These are phyloP conservation scores for Aplocera efformata DNA, from an alignment of 2,888 invertebrate genomes.

Conservation along the genomic window DNA sequence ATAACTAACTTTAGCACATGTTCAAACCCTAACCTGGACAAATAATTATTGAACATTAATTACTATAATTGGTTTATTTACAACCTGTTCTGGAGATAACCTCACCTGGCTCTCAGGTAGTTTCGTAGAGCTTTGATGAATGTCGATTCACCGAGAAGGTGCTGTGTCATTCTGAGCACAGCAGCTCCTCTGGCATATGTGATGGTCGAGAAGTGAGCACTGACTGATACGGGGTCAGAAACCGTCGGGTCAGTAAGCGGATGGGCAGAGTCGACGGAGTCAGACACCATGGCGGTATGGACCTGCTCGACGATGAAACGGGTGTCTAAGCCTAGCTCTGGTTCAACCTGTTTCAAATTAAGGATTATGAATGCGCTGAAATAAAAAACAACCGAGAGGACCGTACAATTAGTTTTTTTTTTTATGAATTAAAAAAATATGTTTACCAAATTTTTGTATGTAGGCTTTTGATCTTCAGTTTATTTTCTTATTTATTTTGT, in stretches of 20 bases:
- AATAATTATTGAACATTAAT: no score
- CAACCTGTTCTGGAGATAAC: no score
- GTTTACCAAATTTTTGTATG: no score
- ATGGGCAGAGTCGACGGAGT: conserved; percentile 77
- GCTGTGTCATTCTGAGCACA: conserved; percentile 84
- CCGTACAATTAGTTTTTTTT: no score
- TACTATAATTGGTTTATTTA: not conserved
- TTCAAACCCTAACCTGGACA: no score
- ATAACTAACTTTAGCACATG: no score
- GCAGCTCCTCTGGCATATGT: conserved; percentile 84
- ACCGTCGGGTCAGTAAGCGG: conserved; percentile 80
- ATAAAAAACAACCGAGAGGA: no score
- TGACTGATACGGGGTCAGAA: conserved; percentile 78
- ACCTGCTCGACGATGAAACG: conserved; percentile 85
- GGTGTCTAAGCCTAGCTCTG: conserved; percentile 53
- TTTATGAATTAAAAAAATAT: no score
- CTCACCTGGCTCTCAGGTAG: conserved; percentile 77
- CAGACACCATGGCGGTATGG: conserved; percentile 81
- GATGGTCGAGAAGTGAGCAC: conserved; percentile 83
- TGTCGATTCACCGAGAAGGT: conserved; percentile 75
- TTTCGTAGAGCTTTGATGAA: conserved; percentile 75
- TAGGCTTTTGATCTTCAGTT: no score
- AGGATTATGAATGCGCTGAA: no score
- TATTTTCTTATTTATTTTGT: no score
- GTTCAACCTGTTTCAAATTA: conserved; percentile 58